Evolutionary conservation across 2,797 vertebrate species (phyloP).

Genomic region (Macroramphosus scolopax): DNA sequence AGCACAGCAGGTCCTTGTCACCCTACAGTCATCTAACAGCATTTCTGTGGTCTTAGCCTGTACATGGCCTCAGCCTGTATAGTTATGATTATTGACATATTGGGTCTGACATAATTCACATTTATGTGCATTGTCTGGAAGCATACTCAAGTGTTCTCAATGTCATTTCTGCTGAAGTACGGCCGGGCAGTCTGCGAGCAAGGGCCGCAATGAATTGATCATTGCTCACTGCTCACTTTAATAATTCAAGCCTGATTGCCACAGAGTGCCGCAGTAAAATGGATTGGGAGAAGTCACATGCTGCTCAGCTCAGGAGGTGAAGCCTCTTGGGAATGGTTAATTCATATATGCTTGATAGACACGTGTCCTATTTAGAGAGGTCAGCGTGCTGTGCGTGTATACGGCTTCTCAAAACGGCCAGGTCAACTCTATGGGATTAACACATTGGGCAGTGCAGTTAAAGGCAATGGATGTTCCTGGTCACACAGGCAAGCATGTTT

Average conservation of each 20-base stretch:
- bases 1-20: conserved; percentile 41
- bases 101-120: conserved; percentile 76
- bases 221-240: conserved; percentile 80
- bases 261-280: conserved; percentile 81
- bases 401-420: conserved; percentile 54
- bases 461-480: conserved; percentile 28
- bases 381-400: conserved; percentile 72
- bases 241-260: conserved; percentile 84
- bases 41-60: conserved; percentile 69
- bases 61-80: conserved; percentile 71
- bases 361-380: conserved; percentile 88
- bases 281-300: conserved; percentile 83
- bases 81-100: conserved; percentile 80
- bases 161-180: conserved; percentile 77
- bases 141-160: conserved; percentile 77
- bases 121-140: conserved; percentile 80
- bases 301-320: conserved; percentile 83
- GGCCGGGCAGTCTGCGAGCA: conserved; percentile 56
- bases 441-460: conserved; percentile 52
- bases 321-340: conserved; percentile 89
- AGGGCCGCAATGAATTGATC: conserved; percentile 79
- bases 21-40: conserved; percentile 53
- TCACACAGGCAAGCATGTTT: conserved; percentile 24
- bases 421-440: conserved; percentile 70
- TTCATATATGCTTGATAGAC: conserved; percentile 92